phyloP scores from a whole-genome alignment of 2,888 invertebrate species.

The Mycalesis mineus region DNA sequence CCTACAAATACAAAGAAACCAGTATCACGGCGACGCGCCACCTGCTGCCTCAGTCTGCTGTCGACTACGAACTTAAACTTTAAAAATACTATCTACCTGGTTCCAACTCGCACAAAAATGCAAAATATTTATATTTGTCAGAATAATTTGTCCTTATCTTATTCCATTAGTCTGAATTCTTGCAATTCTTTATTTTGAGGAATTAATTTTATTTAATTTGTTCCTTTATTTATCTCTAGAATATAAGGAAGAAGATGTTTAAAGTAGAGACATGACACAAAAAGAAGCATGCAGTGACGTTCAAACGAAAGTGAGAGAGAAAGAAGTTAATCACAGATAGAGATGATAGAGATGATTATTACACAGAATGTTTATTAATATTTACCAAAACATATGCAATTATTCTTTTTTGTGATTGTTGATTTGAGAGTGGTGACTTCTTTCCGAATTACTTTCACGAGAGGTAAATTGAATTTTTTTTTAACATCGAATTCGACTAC shows the following conservation, averaged over 20 bases:
- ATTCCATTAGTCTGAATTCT: background rate
- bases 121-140: no score
- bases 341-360: background rate
- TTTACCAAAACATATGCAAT: background rate
- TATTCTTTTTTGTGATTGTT: background rate
- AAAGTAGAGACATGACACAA: slow-evolving; percentile 2
- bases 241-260: no score
- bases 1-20: no score
- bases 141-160: background rate
- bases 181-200: background rate
- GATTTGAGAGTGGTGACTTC: background rate
- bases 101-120: no score
- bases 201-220: background rate
- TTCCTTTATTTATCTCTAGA: background rate
- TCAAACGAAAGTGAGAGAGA: slow-evolving; percentile 14
- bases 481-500: slow-evolving; percentile 10
- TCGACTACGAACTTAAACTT: no score
- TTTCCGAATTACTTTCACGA: slow-evolving; percentile 10
- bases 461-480: slow-evolving; percentile 1
- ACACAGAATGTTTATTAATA: background rate
- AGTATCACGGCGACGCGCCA: no score
- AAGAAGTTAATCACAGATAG: slow-evolving; percentile 9
- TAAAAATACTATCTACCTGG: no score
- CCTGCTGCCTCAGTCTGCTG: no score
- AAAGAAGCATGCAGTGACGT: slow-evolving; percentile 7